Base-by-base conservation (phyloP, 2,888 invertebrate genomes). In the Orthonevra nobilis region DNA sequence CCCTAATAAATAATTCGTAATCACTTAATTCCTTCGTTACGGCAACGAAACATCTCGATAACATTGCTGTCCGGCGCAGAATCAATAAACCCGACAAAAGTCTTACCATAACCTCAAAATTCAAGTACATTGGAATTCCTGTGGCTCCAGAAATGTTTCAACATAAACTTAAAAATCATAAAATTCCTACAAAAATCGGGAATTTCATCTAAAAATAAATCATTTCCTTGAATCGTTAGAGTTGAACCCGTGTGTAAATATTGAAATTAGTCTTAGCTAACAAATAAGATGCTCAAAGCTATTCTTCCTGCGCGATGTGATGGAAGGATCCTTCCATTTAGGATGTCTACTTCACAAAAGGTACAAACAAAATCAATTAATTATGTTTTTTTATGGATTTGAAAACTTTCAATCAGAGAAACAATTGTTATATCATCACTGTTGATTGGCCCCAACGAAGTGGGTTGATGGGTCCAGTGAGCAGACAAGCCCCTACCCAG, bases 301-400 rank as follows among this genome's bases (percentile, higher is more conserved):
- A 72, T 86, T 52, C 28, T 86, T 69, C 84, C 87, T 12, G 81
- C 83, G 2, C 84, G 83, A 66, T 85, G 87, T 85, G 83, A 84
- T 23, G 82, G 84, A 50, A 83, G 85, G 48, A 83, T 86, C 32
- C 81, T 89, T 63, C 88, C 88, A 15, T 85, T 86, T 28, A 86
- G 86, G 63, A 83, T 89, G 81, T 85, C 87, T 63, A 87, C 87
- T 72, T 86, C 88, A 40, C 89, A 89, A 83, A 88, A 88, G 84
- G 88, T 88, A 73, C 81, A 68, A 2, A 30, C 10, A 17, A 14
- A 50, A 46, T 14, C 5, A 23, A n/a, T n/a, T n/a, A n/a, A n/a
- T n/a, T n/a, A n/a, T n/a, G n/a, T n/a, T n/a, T n/a, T n/a, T n/a
- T n/a, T n/a, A n/a, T n/a, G n/a, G n/a, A n/a, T n/a, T n/a, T n/a